A percentile compares a stretch with the other conserved stretches of the same genome.
These are phyloP conservation scores for Promerops cafer DNA, from an alignment of 2,113 vertebrate genomes.

Conservation along the genomic window DNA sequence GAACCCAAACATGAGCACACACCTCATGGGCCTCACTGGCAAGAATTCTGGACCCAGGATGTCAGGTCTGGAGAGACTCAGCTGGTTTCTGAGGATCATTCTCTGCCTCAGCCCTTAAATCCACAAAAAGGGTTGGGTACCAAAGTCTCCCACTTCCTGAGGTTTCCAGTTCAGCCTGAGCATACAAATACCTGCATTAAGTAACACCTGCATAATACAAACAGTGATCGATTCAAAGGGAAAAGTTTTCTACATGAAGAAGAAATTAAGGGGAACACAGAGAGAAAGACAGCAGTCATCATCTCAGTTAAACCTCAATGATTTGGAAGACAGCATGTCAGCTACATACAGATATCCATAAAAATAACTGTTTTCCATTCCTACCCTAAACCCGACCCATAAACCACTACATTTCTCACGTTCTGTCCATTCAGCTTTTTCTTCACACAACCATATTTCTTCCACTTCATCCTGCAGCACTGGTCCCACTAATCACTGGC, in stretches of 20 bases:
- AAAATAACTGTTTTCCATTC: background rate
- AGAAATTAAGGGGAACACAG: background rate
- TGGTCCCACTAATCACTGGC: slow-evolving; percentile 23
- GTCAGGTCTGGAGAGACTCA: background rate
- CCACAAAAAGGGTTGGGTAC: background rate
- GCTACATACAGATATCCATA: background rate
- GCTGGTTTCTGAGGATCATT: background rate
- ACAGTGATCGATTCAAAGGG: background rate
- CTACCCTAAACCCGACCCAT: background rate
- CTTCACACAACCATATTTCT: background rate
- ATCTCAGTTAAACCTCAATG: background rate
- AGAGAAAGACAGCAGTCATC: background rate
- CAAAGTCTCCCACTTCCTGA: background rate
- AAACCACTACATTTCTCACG: background rate
- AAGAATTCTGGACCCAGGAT: background rate
- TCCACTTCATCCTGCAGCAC: background rate
- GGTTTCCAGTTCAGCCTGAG: background rate
- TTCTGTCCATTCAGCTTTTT: slow-evolving; percentile 39
- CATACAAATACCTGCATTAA: background rate
- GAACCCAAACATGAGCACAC: accelerated
- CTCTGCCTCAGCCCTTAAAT: background rate
- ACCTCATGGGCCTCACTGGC: background rate
- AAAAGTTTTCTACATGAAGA: background rate
- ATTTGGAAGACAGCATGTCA: background rate
- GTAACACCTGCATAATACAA: background rate